These are phyloP conservation scores for Papilio xuthus DNA, from an alignment of 1,140 invertebrate species.

Conservation along the genomic window DNA sequence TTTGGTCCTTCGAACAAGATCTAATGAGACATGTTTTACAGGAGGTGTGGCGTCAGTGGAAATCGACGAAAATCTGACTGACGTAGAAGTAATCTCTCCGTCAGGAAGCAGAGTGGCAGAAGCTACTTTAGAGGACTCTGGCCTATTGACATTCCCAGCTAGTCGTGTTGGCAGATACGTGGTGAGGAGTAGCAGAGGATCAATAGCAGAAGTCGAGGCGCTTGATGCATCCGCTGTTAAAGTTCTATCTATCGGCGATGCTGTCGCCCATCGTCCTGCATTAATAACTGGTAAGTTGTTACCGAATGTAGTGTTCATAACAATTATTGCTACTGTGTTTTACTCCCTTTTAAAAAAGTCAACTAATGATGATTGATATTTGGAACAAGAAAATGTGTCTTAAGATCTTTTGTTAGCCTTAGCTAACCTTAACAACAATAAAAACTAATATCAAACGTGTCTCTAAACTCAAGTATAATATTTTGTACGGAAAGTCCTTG, in stretches of 20 bases:
- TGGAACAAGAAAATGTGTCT: too few relatives aligned
- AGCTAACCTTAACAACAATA: neutral
- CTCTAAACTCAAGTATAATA: too few relatives aligned
- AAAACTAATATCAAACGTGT: neutral
- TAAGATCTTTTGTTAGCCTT: too few relatives aligned
- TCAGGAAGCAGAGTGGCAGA: conserved; percentile 80
- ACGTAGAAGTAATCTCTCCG: conserved; percentile 82
- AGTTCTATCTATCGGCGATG: conserved; percentile 89
- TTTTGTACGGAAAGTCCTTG: too few relatives aligned
- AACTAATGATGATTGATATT: too few relatives aligned
- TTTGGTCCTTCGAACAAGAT: conserved; percentile 20
- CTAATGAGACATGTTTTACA: conserved; percentile 42
- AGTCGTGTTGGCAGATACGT: conserved; percentile 81
- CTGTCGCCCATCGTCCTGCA: conserved; percentile 91
- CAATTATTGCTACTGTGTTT: too few relatives aligned
- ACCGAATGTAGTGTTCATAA: too few relatives aligned
- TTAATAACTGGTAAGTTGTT: conserved; percentile 85
- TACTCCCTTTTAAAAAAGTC: too few relatives aligned
- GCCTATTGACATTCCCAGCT: conserved; percentile 82
- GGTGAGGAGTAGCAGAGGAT: conserved; percentile 73
- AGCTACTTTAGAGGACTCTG: conserved; percentile 74
- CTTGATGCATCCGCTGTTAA: conserved; percentile 93
- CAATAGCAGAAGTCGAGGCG: conserved; percentile 87
- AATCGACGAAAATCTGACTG: conserved; percentile 80
- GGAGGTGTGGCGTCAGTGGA: conserved; percentile 82